phyloP scores from a whole-genome alignment of 2,113 vertebrate species.

The Cercopithecus mona region DNA sequence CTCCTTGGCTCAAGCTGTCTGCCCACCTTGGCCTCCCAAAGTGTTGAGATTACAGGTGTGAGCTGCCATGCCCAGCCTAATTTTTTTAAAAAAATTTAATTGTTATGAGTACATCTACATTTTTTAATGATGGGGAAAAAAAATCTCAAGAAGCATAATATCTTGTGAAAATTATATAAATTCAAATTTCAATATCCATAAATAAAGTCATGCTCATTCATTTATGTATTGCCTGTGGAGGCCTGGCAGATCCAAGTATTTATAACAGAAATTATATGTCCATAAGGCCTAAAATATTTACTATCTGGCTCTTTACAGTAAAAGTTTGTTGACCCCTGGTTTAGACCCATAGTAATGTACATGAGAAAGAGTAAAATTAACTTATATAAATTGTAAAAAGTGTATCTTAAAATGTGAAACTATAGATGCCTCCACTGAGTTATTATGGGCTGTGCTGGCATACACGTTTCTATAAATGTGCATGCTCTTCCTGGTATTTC shows the following conservation, averaged over 20 bases:
- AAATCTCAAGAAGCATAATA: background rate
- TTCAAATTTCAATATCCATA: slow-evolving; percentile 21
- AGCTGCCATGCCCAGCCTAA: background rate
- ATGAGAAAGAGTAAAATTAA: background rate
- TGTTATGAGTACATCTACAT: background rate
- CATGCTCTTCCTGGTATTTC: slow-evolving; percentile 21
- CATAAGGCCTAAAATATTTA: slow-evolving; percentile 28
- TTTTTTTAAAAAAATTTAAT: too few relatives aligned
- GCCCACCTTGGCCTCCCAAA: background rate
- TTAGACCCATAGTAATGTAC: background rate
- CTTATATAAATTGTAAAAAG: background rate
- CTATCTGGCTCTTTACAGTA: background rate
- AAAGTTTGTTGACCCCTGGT: background rate
- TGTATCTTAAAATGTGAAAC: slow-evolving; percentile 17
- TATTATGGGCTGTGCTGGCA: background rate
- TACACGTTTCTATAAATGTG: background rate
- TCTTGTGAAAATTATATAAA: slow-evolving; percentile 3
- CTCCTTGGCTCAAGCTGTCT: background rate
- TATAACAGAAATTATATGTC: background rate
- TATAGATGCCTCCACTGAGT: background rate
- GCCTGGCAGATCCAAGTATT: background rate
- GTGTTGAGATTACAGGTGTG: background rate
- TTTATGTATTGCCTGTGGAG: background rate
- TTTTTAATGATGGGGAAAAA: background rate
- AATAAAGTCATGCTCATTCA: background rate